Evolutionary conservation across 2,113 vertebrate species (phyloP).

Genomic region (Chaetorhynchus papuensis): DNA sequence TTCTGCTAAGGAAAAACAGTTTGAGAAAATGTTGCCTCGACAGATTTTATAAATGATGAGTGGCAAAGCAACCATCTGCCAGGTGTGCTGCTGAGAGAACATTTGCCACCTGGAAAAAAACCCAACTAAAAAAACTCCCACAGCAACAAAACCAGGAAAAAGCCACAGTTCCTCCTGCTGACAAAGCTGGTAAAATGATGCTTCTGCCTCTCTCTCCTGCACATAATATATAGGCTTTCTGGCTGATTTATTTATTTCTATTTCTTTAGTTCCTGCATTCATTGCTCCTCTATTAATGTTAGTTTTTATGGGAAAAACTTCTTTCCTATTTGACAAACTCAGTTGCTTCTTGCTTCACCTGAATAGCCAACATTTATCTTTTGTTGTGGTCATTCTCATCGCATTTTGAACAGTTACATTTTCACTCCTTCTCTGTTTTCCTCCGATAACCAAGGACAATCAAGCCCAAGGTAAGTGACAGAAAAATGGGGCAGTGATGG

Average conservation of each 20-base stretch:
- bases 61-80: background rate
- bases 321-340: background rate
- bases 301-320: background rate
- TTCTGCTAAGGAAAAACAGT: background rate
- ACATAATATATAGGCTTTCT: background rate
- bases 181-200: background rate
- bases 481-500: background rate
- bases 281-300: background rate
- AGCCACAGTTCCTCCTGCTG: background rate
- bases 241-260: background rate
- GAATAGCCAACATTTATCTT: background rate
- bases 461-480: background rate
- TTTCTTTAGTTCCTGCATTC: background rate
- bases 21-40: background rate
- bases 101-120: background rate
- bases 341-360: background rate
- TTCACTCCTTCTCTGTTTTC: background rate
- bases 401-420: background rate
- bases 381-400: background rate
- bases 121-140: background rate
- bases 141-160: background rate
- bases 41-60: background rate
- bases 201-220: background rate
- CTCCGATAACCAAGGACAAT: background rate
- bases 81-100: background rate